Base-by-base conservation (phyloP, 2,888 invertebrate genomes). In the Bombylius discolor region DNA sequence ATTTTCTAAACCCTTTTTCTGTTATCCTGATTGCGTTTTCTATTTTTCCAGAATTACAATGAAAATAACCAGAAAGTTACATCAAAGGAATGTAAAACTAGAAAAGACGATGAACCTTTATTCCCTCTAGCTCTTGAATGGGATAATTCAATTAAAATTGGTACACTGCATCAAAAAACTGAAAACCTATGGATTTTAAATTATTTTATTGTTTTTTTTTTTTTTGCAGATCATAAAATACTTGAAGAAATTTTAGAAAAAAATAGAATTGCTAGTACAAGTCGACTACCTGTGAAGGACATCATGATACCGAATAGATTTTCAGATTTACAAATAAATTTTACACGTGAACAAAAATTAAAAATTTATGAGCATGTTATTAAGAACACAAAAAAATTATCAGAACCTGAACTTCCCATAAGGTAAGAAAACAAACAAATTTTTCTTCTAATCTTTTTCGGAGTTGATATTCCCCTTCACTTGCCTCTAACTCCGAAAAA, bases 291-390 rank as follows among this genome's bases (percentile, higher is more conserved):
- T 32, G 13, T 46, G 1, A 48, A 51, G 1, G 56, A 50, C 1
- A n/a, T 23, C 23, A 23, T 56, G 13, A 60, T 64, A 39, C 64
- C 65, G 1, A 52, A 60, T 4, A 67, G 60, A 32, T 67, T 71
- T 34, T 64, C 65, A 11, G 68, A 70, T 33, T 55, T 70, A 5
- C 69, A 70, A 52, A 8, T 58, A 0, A 64, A 64, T 51, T 70
- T 65, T 42, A 64, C 55, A 3, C 59, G 65, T 1, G 55, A 63
- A 5, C 61, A 73, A 46, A 68, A 67, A 57, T 60, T 67, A 7
- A 53, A 59, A 4, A 53, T 73, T 14, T 71, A 72, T 55, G 65
- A 71, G 45, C 62, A 70, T 59, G 65, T 67, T 3, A 48, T 70
- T 11, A 47, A 60, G 14, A 59, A 63, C 34, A 68, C 68, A 1